Evolutionary conservation across 2,888 invertebrate genomes (phyloP).

Genomic region (Andrena trimmerana): DNA sequence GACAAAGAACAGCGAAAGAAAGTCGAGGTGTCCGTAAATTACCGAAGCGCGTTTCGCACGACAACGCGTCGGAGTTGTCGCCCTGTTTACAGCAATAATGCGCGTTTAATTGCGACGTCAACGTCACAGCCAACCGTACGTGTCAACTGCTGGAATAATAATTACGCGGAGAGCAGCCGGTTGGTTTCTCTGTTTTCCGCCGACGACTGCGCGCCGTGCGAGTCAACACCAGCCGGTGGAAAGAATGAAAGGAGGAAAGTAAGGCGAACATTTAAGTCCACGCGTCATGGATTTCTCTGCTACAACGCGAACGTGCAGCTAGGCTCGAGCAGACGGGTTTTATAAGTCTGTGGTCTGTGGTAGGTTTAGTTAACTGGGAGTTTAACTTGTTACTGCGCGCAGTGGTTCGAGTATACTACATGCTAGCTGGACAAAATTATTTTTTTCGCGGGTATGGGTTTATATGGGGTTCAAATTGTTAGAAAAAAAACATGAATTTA

Average conservation of each 20-base stretch:
- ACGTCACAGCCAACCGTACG: conserved; percentile 52
- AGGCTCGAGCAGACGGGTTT: no score
- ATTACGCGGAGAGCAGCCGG: conserved; percentile 39
- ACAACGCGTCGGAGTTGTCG: conserved; percentile 27
- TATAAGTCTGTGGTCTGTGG: no score
- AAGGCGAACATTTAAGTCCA: neutral
- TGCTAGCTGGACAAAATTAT: no score
- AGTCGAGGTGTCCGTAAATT: conserved; percentile 55
- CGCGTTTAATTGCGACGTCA: conserved; percentile 70
- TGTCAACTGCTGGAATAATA: conserved; percentile 57
- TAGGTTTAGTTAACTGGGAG: no score
- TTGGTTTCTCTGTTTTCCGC: neutral
- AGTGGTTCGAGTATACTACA: no score
- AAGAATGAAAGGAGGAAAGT: conserved; percentile 15
- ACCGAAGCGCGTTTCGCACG: conserved; percentile 47
- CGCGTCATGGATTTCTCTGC: conserved; percentile 14
- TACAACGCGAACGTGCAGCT: neutral
- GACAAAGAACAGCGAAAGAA: conserved; percentile 33
- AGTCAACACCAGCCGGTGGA: neutral
- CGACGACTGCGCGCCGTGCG: neutral
- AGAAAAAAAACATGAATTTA: no score
- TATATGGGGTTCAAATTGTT: no score
- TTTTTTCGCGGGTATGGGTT: no score
- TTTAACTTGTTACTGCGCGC: no score
- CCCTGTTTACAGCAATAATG: conserved; percentile 66